These are phyloP conservation scores for Neodiprion fabricii DNA, from an alignment of 1,140 invertebrate species.

Conservation along the genomic window DNA sequence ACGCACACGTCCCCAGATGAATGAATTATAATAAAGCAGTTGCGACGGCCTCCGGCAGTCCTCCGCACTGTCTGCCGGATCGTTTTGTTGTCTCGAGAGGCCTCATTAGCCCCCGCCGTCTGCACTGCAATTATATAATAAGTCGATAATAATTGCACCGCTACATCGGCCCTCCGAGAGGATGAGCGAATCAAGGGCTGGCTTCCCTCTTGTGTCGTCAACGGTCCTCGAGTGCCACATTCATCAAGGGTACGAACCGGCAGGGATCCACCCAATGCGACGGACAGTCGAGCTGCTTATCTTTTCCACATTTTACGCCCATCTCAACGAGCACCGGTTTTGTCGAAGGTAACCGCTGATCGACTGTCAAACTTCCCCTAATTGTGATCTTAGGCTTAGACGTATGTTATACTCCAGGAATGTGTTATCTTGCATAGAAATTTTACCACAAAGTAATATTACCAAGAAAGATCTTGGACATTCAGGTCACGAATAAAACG, in stretches of 20 bases:
- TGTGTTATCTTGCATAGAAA: no score
- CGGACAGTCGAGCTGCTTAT: background rate
- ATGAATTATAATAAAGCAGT: background rate
- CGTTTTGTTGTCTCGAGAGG: constrained; percentile 49
- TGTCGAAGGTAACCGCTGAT: no score
- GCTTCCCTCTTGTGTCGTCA: constrained; percentile 51
- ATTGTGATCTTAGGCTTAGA: no score
- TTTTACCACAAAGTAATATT: no score
- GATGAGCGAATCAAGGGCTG: constrained; percentile 52
- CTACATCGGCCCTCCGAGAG: constrained; percentile 34
- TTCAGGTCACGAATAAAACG: no score
- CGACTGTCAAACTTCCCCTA: no score
- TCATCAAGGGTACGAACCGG: background rate
- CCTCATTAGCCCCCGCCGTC: constrained; percentile 47
- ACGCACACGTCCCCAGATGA: background rate
- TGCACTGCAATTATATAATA: constrained; percentile 57
- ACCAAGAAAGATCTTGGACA: no score
- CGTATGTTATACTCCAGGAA: no score
- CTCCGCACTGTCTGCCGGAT: background rate
- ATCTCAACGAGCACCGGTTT: no score
- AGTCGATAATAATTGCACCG: constrained; percentile 57
- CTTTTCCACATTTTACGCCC: no score
- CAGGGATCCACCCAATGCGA: background rate
- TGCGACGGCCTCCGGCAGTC: background rate
- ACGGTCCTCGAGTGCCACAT: background rate